phyloP scores from a whole-genome alignment of 1,140 invertebrate genomes.

The Nephotettix cincticeps region DNA sequence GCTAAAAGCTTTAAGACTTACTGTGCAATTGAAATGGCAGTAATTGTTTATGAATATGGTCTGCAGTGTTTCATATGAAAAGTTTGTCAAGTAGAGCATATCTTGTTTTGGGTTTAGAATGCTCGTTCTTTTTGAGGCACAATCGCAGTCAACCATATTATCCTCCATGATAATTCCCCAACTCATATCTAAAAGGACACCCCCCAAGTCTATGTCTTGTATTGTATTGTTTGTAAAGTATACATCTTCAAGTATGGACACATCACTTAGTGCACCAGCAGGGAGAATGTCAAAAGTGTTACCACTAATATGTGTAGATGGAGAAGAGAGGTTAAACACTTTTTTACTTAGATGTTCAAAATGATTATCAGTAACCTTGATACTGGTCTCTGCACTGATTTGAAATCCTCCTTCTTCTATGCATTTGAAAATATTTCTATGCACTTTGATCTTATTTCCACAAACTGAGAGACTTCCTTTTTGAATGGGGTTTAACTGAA shows the following conservation, averaged over 20 bases:
- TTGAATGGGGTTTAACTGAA: background rate
- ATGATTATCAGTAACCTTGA: background rate
- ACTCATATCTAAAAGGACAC: background rate
- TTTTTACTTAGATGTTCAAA: background rate
- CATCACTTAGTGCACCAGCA: background rate
- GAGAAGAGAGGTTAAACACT: background rate
- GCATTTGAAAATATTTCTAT: background rate
- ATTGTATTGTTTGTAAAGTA: slow-evolving; percentile 14
- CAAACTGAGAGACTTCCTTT: background rate
- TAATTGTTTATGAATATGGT: background rate
- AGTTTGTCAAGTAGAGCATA: background rate
- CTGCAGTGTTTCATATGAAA: background rate
- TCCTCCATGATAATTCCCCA: background rate
- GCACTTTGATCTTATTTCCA: background rate
- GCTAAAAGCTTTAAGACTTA: background rate
- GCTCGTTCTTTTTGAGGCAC: slow-evolving; percentile 12
- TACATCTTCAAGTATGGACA: background rate
- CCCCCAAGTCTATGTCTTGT: background rate
- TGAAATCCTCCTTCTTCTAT: background rate
- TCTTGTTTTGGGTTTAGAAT: slow-evolving; percentile 11
- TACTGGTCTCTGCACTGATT: background rate
- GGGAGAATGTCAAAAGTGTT: background rate
- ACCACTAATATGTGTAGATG: background rate
- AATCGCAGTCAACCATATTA: slow-evolving; percentile 7
- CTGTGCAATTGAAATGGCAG: background rate